phyloP scores from a whole-genome alignment of 2,113 vertebrate genomes.

The Brachyistius frenatus region DNA sequence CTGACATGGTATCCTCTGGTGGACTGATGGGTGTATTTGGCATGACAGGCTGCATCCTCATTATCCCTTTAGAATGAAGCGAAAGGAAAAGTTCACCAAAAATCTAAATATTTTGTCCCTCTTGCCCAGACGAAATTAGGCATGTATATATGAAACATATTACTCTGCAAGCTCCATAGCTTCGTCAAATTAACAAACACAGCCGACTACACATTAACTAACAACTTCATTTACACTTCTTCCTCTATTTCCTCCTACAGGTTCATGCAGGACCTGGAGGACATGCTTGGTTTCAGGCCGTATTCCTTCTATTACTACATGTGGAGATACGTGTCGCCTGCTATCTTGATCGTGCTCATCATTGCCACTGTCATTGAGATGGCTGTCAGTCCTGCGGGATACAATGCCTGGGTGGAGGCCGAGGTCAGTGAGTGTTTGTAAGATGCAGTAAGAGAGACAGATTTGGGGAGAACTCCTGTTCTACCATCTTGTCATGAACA shows the following conservation, averaged over 20 bases:
- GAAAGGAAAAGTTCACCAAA: too few relatives aligned
- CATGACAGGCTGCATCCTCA: too few relatives aligned
- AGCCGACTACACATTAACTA: too few relatives aligned
- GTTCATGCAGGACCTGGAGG: conserved; percentile 98
- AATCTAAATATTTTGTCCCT: too few relatives aligned
- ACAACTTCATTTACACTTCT: background rate
- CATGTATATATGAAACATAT: background rate
- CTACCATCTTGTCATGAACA: too few relatives aligned
- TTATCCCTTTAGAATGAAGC: too few relatives aligned
- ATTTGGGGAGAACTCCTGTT: too few relatives aligned
- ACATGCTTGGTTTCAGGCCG: conserved; percentile 97
- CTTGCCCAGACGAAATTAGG: background rate
- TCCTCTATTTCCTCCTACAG: conserved; percentile 71
- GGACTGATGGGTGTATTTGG: too few relatives aligned
- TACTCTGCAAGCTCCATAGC: too few relatives aligned
- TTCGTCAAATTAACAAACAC: too few relatives aligned
- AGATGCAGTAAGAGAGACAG: too few relatives aligned
- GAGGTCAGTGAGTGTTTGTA: conserved; percentile 84
- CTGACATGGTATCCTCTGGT: too few relatives aligned
- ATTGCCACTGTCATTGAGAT: conserved; percentile 92
- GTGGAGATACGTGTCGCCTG: conserved; percentile 96
- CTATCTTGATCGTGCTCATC: conserved; percentile 92
- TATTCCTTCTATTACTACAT: conserved; percentile 94
- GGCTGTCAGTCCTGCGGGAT: conserved; percentile 92
- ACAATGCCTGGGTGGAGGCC: conserved; percentile 94